These are phyloP conservation scores for Apostichopus japonicus DNA, from an alignment of 35 echinoderm and acorn worm species.

Conservation along the genomic window DNA sequence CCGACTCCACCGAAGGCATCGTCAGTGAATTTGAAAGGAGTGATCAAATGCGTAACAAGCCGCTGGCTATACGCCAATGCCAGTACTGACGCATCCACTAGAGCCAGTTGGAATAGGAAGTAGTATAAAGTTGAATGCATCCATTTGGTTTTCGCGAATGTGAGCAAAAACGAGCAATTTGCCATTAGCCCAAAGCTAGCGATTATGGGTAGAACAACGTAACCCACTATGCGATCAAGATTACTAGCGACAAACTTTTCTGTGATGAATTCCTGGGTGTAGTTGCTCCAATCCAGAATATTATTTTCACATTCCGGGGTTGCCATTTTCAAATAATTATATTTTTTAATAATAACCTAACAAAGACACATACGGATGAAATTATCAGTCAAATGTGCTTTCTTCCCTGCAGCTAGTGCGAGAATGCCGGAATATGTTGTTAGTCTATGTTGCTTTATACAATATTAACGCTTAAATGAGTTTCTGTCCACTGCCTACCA, in stretches of 20 bases:
- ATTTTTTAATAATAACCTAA: no score
- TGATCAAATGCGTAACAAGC: background rate
- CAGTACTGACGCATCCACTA: background rate
- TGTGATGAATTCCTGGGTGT: background rate
- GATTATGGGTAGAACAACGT: background rate
- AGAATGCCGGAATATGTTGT: no score
- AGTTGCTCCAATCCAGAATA: background rate
- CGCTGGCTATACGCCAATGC: background rate
- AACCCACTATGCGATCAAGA: background rate
- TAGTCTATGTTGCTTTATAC: no score
- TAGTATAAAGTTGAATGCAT: background rate
- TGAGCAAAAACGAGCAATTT: slow-evolving; percentile 19
- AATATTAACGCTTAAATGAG: no score
- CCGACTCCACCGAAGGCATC: background rate
- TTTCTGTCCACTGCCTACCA: no score
- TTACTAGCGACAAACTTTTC: background rate
- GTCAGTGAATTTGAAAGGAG: background rate
- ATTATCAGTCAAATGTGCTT: no score
- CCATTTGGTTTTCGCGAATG: slow-evolving; percentile 10
- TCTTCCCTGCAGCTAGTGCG: no score
- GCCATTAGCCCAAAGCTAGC: background rate
- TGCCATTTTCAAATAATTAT: background rate
- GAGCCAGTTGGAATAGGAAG: background rate
- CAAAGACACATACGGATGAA: no score
- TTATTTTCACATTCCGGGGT: background rate